Base-by-base conservation (phyloP, 2,797 vertebrate species). In the Tokudaia muenninki region DNA sequence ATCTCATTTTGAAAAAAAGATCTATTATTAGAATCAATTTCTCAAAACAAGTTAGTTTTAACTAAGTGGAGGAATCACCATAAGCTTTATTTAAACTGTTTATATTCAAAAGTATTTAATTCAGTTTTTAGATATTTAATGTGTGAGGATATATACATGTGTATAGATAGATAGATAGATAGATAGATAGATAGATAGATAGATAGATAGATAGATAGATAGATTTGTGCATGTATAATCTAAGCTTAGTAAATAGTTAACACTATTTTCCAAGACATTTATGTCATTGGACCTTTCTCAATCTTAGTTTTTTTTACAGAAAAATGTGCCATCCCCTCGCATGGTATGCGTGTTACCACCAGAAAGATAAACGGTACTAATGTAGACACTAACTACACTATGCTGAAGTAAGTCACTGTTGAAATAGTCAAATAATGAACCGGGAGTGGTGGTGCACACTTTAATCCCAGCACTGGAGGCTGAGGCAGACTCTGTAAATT, bases 1-100 rank as follows among this genome's bases (percentile, higher is more conserved):
- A 44, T 61, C 90, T 83, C 79, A 95, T 70, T 90, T 92, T 94
- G 67, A 93, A 95, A 75, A 95, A 94, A 95, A 44, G 95, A 93
- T 81, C 59, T 78, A 87, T 8, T 72, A 63, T 80, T 67, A 95
- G 44, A 92, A 88, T 86, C 74, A 95, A 92, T 97, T 88, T 83
- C 88, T 94, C 31, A 89, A 90, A 87, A 82, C 37, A 90, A 81
- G 37, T 90, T 92, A 90, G 37, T 87, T 61, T 63, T 90, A 50
- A 70, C 70, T 93, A 50, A 97, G 21, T 75, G 70, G 70, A 93
- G 44, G 41, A 90, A 67, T 92, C 61, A 87, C 34, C 37, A 88
- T 17, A 95, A 47, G 47, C 94, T 94, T 94, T 93, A 92, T 59
- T 92, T 92, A 90, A 31, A 75, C 26, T 26, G 6, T n/a, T 95